phyloP scores from a whole-genome alignment of 2,888 invertebrate species.

The Copidosoma aretas region DNA sequence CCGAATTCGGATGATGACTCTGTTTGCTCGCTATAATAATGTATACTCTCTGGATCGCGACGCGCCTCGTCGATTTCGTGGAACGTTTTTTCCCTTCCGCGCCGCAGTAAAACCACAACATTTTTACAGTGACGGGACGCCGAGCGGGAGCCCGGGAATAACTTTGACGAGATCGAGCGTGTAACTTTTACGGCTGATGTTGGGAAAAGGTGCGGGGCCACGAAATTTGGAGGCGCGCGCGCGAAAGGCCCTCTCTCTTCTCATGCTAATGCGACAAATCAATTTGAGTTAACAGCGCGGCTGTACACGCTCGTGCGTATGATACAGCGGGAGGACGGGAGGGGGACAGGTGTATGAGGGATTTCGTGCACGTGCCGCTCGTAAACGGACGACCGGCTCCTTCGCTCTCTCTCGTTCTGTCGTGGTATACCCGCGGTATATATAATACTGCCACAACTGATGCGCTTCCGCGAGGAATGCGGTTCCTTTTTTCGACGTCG shows the following conservation, averaged over 20 bases:
- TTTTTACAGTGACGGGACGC: too few relatives aligned
- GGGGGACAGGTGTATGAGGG: slow-evolving; percentile 52
- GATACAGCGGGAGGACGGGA: too few relatives aligned
- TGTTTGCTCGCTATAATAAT: too few relatives aligned
- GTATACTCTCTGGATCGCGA: too few relatives aligned
- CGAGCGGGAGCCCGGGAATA: background rate
- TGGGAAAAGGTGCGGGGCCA: background rate
- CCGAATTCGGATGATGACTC: too few relatives aligned
- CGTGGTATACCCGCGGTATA: background rate
- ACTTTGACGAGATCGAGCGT: background rate
- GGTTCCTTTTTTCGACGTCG: slow-evolving; percentile 9
- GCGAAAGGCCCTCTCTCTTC: background rate
- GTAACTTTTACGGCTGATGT: background rate
- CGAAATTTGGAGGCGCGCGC: background rate
- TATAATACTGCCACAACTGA: slow-evolving; percentile 6
- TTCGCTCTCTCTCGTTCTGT: slow-evolving; percentile 1
- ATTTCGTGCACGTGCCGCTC: slow-evolving; percentile 46
- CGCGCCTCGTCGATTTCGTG: too few relatives aligned
- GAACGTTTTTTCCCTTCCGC: too few relatives aligned
- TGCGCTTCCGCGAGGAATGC: slow-evolving; percentile 23
- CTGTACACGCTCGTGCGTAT: slow-evolving; percentile 55
- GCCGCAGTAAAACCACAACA: too few relatives aligned
- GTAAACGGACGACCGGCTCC: slow-evolving; percentile 33
- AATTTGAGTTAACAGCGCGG: slow-evolving; percentile 59
- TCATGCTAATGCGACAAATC: slow-evolving; percentile 58